A percentile compares a stretch with the other conserved stretches of the same genome.
phyloP scores from a whole-genome alignment of 2,113 vertebrate species.

The Oreotragus oreotragus region DNA sequence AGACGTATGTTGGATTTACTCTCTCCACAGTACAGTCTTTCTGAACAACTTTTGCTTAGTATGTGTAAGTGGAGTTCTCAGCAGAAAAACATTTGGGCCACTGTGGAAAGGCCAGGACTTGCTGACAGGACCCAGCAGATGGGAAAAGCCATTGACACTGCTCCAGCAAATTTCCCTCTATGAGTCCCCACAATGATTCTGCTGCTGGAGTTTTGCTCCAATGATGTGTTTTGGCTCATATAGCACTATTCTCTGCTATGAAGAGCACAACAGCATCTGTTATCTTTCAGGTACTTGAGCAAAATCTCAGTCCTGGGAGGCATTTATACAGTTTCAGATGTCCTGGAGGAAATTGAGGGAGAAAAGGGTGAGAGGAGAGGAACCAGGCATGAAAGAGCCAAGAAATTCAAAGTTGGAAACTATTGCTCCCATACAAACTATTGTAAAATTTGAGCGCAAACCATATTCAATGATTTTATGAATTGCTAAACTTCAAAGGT shows the following conservation, averaged over 20 bases:
- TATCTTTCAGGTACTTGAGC: constrained; percentile 77
- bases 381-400: not conserved
- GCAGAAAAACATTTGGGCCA: constrained; percentile 82
- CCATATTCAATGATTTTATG: not conserved
- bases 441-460: constrained; percentile 15
- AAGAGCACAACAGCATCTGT: constrained; percentile 73
- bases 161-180: constrained; percentile 74
- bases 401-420: constrained; percentile 13
- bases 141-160: constrained; percentile 76
- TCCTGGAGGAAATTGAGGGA: constrained; percentile 38
- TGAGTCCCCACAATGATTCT: constrained; percentile 75
- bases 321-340: constrained; percentile 67
- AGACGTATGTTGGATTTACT: constrained; percentile 45
- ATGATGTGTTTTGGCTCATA: constrained; percentile 61
- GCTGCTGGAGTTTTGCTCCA: constrained; percentile 68
- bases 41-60: constrained; percentile 82
- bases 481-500: not conserved
- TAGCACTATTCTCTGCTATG: constrained; percentile 51
- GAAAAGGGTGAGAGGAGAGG: not conserved
- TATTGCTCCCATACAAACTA: not conserved
- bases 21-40: not conserved
- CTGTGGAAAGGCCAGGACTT: constrained; percentile 80
- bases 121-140: constrained; percentile 79
- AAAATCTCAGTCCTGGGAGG: constrained; percentile 74
- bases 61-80: constrained; percentile 80